Conservation (phyloP, 2,113 vertebrate genomes). For the Psammodynastes pulverulentus region DNA sequence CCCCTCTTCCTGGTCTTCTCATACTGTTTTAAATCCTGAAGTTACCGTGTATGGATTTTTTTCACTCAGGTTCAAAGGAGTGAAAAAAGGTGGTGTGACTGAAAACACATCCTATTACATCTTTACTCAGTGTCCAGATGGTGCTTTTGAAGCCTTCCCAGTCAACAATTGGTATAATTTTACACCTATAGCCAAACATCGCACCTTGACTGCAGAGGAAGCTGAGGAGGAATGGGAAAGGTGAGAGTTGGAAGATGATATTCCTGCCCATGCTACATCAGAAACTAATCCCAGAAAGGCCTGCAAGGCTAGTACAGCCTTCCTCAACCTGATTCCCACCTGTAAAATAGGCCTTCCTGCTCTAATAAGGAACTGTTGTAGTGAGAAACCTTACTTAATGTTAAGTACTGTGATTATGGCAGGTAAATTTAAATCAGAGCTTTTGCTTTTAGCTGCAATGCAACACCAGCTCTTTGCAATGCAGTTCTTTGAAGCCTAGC, state of each 20-base stretch:
- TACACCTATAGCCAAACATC: constrained; percentile 81
- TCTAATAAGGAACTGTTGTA: background rate
- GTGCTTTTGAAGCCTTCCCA: constrained; percentile 90
- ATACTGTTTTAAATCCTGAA: background rate
- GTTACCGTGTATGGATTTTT: background rate
- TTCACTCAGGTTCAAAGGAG: constrained; percentile 80
- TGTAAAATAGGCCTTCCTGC: background rate
- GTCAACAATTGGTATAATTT: constrained; percentile 94
- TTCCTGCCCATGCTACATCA: too few species aligned
- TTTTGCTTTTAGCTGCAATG: background rate
- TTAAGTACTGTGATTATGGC: background rate
- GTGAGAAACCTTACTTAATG: background rate
- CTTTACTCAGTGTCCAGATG: constrained; percentile 89
- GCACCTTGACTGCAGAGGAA: constrained; percentile 88
- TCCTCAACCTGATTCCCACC: background rate
- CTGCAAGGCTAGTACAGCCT: too few species aligned
- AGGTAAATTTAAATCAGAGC: background rate
- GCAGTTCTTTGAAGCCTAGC: background rate
- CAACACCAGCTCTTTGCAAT: background rate
- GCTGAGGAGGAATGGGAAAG: constrained; percentile 93
- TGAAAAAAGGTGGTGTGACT: constrained; percentile 88
- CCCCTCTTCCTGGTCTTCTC: background rate
- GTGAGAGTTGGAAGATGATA: constrained; percentile 51
- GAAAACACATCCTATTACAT: constrained; percentile 89
- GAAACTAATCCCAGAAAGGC: too few species aligned